Evolutionary conservation across 2,888 invertebrate genomes (phyloP), one percentile per base, ranked within the genome.

Genomic region (Tetanocera ferruginea): DNA sequence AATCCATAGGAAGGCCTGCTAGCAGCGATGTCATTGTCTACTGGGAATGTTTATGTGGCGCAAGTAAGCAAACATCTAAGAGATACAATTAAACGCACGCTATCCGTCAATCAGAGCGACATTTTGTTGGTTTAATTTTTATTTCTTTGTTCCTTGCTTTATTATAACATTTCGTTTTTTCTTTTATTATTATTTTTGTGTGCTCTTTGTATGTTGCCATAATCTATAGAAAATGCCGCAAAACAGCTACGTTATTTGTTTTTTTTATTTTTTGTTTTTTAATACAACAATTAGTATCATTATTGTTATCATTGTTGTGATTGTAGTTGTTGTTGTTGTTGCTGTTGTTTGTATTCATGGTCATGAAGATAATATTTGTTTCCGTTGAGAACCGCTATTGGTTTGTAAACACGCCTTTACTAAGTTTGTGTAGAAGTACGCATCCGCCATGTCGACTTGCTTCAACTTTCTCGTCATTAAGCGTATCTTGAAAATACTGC

Each of bases 31-130:
- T n/a, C n/a, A n/a, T n/a, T n/a, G n/a, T n/a, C n/a, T n/a, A n/a
- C n/a, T n/a, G n/a, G n/a, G n/a, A n/a, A 71, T 23, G 52, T 57
- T 31, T 82, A 82, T 83, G 82, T 84, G 85, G 83, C 83, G 83
- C 84, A 85, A 85, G 86, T 84, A 86, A 85, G 85, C 81, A 85
- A 83, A 85, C 83, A 85, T 85, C 86, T 85, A 83, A 83, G 84
- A 86, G 86, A 86, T 83, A 85, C 87, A 89, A 89, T 89, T 88
- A 89, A 86, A 86, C 85, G 86, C 89, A 89, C 89, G 89, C 89
- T 86, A 89, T 87, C 85, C 86, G 87, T 88, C 89, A 88, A 89
- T 89, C 87, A 89, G 86, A 86, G 85, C 85, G 85, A 87, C 86
- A 88, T 86, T 87, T 86, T 87, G 74, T 85, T 86, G 78, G 84